These are phyloP conservation scores for Falco rusticolus DNA, from an alignment of 2,797 vertebrate genomes.

Conservation along the genomic window DNA sequence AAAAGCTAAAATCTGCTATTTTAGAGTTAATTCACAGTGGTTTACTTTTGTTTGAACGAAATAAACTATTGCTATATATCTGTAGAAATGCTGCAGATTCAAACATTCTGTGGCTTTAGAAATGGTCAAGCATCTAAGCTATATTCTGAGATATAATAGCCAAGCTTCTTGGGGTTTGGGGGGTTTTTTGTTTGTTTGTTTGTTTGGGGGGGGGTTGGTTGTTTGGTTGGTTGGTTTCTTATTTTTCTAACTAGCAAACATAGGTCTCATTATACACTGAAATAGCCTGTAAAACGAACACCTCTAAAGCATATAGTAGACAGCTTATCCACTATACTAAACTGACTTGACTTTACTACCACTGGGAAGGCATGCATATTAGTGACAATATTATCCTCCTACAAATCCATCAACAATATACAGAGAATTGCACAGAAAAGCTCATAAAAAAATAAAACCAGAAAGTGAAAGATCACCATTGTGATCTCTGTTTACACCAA, in stretches of 20 bases:
- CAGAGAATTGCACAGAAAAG: background rate
- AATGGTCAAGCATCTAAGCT: background rate
- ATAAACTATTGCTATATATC: background rate
- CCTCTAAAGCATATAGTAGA: background rate
- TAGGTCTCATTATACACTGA: background rate
- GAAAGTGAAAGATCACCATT: background rate
- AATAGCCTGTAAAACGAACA: background rate
- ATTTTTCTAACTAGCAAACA: background rate
- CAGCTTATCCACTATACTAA: background rate
- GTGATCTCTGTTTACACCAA: background rate
- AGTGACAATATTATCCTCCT: background rate
- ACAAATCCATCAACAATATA: background rate
- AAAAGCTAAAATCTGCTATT: background rate
- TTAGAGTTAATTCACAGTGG: background rate
- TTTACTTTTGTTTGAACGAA: background rate
- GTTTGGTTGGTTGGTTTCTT: background rate
- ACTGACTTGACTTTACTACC: background rate
- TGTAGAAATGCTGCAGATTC: background rate
- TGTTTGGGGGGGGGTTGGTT: no score
- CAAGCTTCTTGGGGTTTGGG: background rate
- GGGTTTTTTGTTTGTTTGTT: rapidly evolving
- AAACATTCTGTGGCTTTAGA: background rate
- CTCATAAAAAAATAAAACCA: background rate
- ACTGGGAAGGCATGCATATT: background rate
- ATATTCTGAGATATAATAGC: background rate